Conservation (phyloP, 2,888 invertebrate species). For the Rhaphigaster nebulosa region DNA sequence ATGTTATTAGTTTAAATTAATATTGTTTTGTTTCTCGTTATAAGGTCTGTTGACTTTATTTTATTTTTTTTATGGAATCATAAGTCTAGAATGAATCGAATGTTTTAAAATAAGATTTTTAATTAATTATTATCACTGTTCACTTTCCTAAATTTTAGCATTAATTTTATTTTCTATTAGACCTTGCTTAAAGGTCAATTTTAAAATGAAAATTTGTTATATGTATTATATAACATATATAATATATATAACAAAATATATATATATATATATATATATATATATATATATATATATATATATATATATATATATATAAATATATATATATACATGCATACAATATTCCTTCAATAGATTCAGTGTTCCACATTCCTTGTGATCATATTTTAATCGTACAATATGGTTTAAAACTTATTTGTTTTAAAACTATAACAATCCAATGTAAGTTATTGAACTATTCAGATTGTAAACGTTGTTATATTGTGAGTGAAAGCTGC, state of each 20-base stretch:
- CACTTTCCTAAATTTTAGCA: not conserved
- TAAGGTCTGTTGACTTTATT: not conserved
- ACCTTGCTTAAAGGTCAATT: not conserved
- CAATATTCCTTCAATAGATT: not conserved
- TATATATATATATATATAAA: not conserved
- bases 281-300: not conserved
- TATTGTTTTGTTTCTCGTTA: conserved; percentile 9
- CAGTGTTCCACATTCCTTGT: not conserved
- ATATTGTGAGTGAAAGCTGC: not conserved
- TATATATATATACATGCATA: not conserved
- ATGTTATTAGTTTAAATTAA: conserved; percentile 41
- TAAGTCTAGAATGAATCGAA: conserved; percentile 26
- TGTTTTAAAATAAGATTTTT: not conserved
- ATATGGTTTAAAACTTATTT: not conserved
- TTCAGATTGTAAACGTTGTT: not conserved
- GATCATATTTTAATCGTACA: not conserved
- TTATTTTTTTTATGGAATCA: not conserved
- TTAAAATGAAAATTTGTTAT: not conserved
- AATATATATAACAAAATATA: not conserved
- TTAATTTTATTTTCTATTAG: not conserved
- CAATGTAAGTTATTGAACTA: not conserved
- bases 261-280: not conserved
- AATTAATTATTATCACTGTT: not conserved
- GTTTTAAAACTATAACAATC: not conserved
- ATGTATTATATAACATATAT: not conserved